Percentiles rank a stretch among this genome's conserved stretches.
These are phyloP conservation scores for Pseudobourletiella spinata DNA, from an alignment of 1,140 invertebrate species.

Conservation along the genomic window DNA sequence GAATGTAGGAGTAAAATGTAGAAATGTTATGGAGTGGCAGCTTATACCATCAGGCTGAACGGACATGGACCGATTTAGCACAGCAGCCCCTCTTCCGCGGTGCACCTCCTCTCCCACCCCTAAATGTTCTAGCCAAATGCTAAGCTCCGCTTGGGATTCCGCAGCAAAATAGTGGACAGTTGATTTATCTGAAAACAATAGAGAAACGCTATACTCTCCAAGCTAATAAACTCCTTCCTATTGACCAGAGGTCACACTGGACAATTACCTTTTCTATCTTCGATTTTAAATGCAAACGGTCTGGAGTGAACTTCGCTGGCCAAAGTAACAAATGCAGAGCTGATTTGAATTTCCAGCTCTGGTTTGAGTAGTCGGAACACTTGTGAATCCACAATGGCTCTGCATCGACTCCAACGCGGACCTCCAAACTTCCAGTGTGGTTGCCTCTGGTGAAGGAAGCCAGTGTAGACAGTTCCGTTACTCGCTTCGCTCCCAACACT, in stretches of 20 bases:
- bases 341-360: background rate
- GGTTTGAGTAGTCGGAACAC: background rate
- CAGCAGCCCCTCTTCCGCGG: background rate
- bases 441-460: slow-evolving; percentile 19
- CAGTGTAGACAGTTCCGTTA: slow-evolving; percentile 6
- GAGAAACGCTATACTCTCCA: background rate
- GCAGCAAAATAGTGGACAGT: slow-evolving; percentile 30
- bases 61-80: slow-evolving; percentile 17
- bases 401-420: slow-evolving; percentile 22
- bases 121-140: slow-evolving; percentile 26
- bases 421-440: slow-evolving; percentile 29
- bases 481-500: background rate
- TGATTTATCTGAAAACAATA: slow-evolving; percentile 13
- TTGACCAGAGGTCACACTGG: too few species aligned
- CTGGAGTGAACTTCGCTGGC: slow-evolving; percentile 34
- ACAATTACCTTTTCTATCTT: slow-evolving; percentile 17
- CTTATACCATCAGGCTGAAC: slow-evolving; percentile 6
- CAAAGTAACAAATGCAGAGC: slow-evolving; percentile 1
- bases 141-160: slow-evolving; percentile 27
- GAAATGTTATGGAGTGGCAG: background rate
- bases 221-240: background rate
- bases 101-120: background rate
- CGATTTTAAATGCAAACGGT: slow-evolving; percentile 34
- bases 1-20: slow-evolving; percentile 5
- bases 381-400: slow-evolving; percentile 4